Conservation (phyloP, 2,888 invertebrate genomes). For the Agonopterix subpropinquella region DNA sequence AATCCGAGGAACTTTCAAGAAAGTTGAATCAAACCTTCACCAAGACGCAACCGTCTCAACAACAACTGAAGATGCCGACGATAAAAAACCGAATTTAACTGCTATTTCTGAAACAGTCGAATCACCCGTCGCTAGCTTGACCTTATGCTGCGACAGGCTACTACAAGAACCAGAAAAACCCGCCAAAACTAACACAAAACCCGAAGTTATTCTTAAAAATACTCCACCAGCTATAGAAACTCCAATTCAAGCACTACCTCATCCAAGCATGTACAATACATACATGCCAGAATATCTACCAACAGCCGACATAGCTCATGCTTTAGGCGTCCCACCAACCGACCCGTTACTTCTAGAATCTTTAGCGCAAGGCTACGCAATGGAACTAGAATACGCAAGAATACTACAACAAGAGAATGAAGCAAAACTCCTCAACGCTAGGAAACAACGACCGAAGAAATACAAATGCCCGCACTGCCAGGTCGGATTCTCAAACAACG, state of each 20-base stretch:
- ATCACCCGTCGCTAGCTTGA: constrained; percentile 57
- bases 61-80: constrained; percentile 56
- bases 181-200: constrained; percentile 22
- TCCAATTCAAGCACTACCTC: constrained; percentile 4
- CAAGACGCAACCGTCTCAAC: constrained; percentile 77
- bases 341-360: constrained; percentile 69
- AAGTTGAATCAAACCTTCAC: constrained; percentile 40
- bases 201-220: constrained; percentile 9
- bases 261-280: constrained; percentile 25
- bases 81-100: constrained; percentile 16
- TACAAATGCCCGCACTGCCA: constrained; percentile 94
- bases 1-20: constrained; percentile 62
- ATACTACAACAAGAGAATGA: constrained; percentile 83
- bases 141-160: constrained; percentile 55
- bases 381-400: constrained; percentile 82
- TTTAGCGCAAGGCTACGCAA: constrained; percentile 72
- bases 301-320: constrained; percentile 58
- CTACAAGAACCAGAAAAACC: constrained; percentile 36
- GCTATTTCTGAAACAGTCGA: constrained; percentile 17
- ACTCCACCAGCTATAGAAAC: background rate
- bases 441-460: constrained; percentile 91
- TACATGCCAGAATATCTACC: constrained; percentile 57
- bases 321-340: constrained; percentile 60
- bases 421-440: constrained; percentile 78
- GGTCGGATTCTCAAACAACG: constrained; percentile 95